These are phyloP conservation scores for Cichlasoma orientale DNA, from an alignment of 2,797 vertebrate genomes.

Conservation along the genomic window DNA sequence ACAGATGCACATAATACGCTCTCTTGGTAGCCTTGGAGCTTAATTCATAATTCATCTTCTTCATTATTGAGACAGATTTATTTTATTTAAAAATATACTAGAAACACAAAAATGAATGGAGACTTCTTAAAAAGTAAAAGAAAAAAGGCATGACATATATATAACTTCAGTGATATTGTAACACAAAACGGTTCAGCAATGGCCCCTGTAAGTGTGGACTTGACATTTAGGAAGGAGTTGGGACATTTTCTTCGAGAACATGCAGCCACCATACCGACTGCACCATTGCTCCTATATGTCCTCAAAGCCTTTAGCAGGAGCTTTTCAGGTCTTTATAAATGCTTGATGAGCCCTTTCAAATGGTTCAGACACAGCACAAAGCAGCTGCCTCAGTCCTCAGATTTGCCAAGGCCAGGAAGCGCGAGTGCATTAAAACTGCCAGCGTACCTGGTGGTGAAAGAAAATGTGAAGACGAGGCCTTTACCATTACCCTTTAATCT, in stretches of 20 bases:
- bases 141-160: fast-evolving
- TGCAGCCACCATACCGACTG: slow-evolving; percentile 21
- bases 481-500: slow-evolving; percentile 58
- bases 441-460: slow-evolving; percentile 58
- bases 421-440: slow-evolving; percentile 43
- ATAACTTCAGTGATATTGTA: not conserved
- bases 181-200: slow-evolving; percentile 6
- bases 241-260: slow-evolving; percentile 25
- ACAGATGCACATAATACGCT: not conserved
- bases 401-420: slow-evolving; percentile 52
- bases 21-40: not conserved
- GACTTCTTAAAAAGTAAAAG: not conserved
- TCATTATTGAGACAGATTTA: not conserved
- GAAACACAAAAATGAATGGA: not conserved
- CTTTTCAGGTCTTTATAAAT: slow-evolving; percentile 72
- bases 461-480: slow-evolving; percentile 38
- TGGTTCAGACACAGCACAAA: slow-evolving; percentile 58
- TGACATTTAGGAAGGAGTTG: slow-evolving; percentile 44
- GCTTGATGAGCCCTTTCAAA: slow-evolving; percentile 72
- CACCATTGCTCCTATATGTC: slow-evolving; percentile 46
- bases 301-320: slow-evolving; percentile 51
- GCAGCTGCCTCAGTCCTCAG: slow-evolving; percentile 49
- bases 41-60: fast-evolving
- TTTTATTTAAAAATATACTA: not conserved
- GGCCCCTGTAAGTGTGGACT: not conserved